Base-by-base conservation (phyloP, 2,113 vertebrate species). In the Pandion haliaetus region DNA sequence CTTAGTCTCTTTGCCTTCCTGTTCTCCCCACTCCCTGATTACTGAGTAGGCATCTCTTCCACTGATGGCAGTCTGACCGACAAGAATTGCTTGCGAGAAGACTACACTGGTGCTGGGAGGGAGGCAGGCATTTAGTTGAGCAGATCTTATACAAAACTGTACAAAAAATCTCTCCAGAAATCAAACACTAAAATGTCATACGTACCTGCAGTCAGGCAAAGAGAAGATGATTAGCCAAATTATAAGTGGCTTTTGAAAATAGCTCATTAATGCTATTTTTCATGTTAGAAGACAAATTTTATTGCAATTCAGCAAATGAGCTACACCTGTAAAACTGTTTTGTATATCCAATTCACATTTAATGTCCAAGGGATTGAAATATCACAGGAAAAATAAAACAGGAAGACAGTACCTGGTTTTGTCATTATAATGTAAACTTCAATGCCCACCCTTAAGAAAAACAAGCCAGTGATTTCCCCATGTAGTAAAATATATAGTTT, bases 251-350 rank as follows among this genome's bases (percentile, higher is more conserved):
- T 90, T 92, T 47, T 44, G 70, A 82, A 96, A 93, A 94, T 94
- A 94, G 95, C 95, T 94, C 92, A 96, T 97, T 82, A 81, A 93
- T 96, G 84, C 69, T 97, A 94, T 91, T 97, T 94, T 58, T 93
- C 57, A 91, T 82, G 78, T 95, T 86, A 96, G 92, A 94, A 96
- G 88, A 96, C 63, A 79, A 94, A n/a, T 94, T 97, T 97, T 97
- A 97, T 97, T 97, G 93, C 96, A 95, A 86, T 96, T 97, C 93
- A 94, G 74, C 83, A 96, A 96, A 95, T 78, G 40, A 96, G 77
- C 95, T 96, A 94, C 89, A 96, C 76, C 93, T 93, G 63, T 95
- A 96, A 92, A 97, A 94, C 69, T 77, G 58, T 59, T 96, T 84
- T 65, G 54, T 83, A 94, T 93, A 88, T 90, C 69, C 93, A 95